These are phyloP conservation scores for Squalus acanthias DNA, from an alignment of 2,797 vertebrate species.

Conservation along the genomic window DNA sequence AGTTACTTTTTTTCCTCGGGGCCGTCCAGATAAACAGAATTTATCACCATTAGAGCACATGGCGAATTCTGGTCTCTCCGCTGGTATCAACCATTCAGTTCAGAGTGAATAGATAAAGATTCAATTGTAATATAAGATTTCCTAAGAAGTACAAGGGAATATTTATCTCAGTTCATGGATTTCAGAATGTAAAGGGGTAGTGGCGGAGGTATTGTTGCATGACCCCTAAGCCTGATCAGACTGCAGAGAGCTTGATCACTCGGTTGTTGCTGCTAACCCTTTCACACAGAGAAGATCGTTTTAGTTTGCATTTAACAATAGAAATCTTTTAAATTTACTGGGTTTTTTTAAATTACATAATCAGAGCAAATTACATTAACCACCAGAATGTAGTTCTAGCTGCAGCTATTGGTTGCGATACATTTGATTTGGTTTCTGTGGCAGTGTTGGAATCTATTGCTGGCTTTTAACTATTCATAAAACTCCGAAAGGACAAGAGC, in stretches of 20 bases:
- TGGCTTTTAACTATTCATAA: neutral
- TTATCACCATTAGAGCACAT: neutral
- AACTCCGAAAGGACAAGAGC: neutral
- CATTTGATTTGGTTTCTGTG: neutral
- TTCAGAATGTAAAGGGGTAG: neutral
- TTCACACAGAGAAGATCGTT: neutral
- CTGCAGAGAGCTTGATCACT: neutral
- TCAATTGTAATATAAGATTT: constrained; percentile 2
- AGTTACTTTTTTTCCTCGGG: neutral
- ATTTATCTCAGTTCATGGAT: neutral
- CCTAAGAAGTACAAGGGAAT: neutral
- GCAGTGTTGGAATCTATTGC: neutral
- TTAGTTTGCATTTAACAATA: neutral
- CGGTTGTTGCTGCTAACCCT: neutral
- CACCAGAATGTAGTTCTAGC: neutral
- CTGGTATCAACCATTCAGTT: neutral
- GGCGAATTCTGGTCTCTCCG: neutral
- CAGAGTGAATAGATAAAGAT: constrained; percentile 5
- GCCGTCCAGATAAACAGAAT: neutral
- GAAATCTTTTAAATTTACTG: neutral
- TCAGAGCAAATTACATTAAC: neutral
- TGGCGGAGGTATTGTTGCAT: neutral
- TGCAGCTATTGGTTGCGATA: neutral
- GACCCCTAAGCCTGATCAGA: neutral
- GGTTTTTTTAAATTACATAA: neutral